phyloP scores from a whole-genome alignment of 53 echinoderm and acorn worm species.

The Crossaster papposus region DNA sequence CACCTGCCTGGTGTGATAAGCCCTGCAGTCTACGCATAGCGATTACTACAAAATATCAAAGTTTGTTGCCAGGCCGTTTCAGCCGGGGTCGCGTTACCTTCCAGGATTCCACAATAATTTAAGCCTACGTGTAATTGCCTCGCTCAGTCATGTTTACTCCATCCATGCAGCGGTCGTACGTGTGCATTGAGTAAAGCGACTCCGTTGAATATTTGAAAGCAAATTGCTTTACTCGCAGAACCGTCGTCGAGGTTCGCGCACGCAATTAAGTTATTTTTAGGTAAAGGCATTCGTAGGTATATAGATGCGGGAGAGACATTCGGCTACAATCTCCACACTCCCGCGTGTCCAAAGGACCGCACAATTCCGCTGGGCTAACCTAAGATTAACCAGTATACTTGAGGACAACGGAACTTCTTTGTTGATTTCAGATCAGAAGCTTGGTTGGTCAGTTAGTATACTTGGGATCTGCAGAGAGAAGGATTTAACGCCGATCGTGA shows the following conservation, averaged over 20 bases:
- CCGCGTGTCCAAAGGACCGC: neutral
- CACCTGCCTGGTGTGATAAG: too few species aligned
- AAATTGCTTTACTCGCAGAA: neutral
- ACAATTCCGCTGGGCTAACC: neutral
- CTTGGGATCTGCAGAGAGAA: neutral
- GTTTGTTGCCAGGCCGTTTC: too few species aligned
- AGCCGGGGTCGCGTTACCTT: neutral
- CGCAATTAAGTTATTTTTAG: neutral
- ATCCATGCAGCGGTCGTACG: neutral
- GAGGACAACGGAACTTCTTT: neutral
- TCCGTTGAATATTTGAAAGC: neutral
- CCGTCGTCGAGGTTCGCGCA: neutral
- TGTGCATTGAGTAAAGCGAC: neutral
- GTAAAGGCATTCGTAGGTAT: neutral
- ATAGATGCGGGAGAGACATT: neutral
- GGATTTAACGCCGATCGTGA: neutral
- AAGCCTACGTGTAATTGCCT: neutral
- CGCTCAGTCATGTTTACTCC: neutral
- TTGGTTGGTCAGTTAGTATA: neutral
- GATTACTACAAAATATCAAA: too few species aligned
- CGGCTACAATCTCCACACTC: neutral
- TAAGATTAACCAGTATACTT: neutral
- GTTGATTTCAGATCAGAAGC: neutral
- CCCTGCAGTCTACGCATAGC: too few species aligned
- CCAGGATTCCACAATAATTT: neutral